Evolutionary conservation across 2,888 invertebrate species (phyloP).

Genomic region (Macropis europaea): DNA sequence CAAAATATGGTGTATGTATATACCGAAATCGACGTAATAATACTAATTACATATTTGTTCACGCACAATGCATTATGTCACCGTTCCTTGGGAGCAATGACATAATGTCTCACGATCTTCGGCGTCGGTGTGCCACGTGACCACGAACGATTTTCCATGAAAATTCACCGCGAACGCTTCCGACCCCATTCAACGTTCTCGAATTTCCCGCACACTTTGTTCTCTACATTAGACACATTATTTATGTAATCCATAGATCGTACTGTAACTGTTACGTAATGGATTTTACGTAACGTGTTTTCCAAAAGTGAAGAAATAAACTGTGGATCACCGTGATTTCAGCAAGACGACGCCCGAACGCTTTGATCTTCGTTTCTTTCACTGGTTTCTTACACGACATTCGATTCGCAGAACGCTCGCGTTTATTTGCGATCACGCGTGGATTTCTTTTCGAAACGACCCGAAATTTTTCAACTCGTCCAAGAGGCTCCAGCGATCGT

Average conservation of each 20-base stretch:
- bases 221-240: slow-evolving; percentile 24
- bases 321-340: slow-evolving; percentile 44
- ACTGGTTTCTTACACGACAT: background rate
- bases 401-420: slow-evolving; percentile 17
- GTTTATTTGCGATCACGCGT: background rate
- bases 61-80: slow-evolving; percentile 64
- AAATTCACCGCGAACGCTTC: background rate
- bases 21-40: too few species aligned
- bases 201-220: background rate
- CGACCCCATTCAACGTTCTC: background rate
- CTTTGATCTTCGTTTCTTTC: slow-evolving; percentile 33
- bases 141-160: background rate
- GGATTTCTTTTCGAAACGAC: background rate
- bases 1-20: too few species aligned
- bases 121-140: background rate
- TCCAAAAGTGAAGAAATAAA: slow-evolving; percentile 51
- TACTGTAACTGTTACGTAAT: slow-evolving; percentile 29
- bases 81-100: slow-evolving; percentile 38
- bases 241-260: slow-evolving; percentile 44
- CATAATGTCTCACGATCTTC: background rate
- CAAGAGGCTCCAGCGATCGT: background rate
- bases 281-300: slow-evolving; percentile 31
- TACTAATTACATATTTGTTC: too few species aligned
- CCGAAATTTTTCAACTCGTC: background rate
- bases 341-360: slow-evolving; percentile 23